phyloP scores from a whole-genome alignment of 2,113 vertebrate species.

The Podilymbus podiceps region DNA sequence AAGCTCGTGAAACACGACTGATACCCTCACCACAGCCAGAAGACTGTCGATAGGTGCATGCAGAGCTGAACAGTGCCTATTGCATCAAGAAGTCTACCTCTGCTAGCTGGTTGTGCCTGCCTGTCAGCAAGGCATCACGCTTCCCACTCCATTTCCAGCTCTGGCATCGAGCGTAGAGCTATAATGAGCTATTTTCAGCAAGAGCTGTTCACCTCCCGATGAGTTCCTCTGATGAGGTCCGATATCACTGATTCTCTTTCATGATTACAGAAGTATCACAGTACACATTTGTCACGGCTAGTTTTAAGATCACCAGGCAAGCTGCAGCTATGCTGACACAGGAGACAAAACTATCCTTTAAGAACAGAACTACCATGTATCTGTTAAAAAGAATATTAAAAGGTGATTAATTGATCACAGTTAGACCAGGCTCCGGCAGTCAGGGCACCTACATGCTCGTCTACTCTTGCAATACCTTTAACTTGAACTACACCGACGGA shows the following conservation, averaged over 20 bases:
- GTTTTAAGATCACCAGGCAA: background rate
- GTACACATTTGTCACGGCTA: fast-evolving
- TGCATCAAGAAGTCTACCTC: background rate
- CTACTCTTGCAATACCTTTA: background rate
- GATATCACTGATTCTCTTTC: background rate
- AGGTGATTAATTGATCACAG: background rate
- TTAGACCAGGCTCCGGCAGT: background rate
- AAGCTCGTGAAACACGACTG: background rate
- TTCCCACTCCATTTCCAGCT: background rate
- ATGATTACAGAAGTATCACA: background rate
- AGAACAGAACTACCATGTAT: background rate
- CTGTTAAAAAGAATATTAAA: background rate
- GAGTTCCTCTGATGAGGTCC: background rate
- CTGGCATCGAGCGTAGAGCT: background rate
- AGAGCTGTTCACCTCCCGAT: background rate
- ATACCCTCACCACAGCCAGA: background rate
- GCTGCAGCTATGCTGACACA: background rate
- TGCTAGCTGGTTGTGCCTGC: background rate
- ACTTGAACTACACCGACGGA: too few species aligned
- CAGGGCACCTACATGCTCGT: fast-evolving
- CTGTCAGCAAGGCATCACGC: background rate
- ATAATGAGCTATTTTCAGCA: background rate
- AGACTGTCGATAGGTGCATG: background rate
- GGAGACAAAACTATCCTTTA: background rate
- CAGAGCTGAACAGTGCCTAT: background rate